Conservation (phyloP, 2,797 vertebrate species). For the Microchirus variegatus region DNA sequence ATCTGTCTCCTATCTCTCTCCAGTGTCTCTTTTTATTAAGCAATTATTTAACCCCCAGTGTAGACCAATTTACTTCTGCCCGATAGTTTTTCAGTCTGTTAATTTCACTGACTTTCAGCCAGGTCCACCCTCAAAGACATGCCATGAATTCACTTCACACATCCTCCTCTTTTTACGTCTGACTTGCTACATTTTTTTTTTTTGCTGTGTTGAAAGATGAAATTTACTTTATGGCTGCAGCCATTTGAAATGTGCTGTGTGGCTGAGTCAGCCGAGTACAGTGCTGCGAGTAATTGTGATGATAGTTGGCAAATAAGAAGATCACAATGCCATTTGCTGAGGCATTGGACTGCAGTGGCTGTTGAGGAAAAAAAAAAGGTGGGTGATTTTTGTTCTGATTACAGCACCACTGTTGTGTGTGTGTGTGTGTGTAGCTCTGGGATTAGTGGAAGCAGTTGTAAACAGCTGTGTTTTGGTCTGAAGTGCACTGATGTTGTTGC, state of each 20-base stretch:
- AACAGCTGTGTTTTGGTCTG: slow-evolving; percentile 55
- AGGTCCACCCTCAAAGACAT: slow-evolving; percentile 1
- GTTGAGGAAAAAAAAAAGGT: background rate
- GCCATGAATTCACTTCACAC: background rate
- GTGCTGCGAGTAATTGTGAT: background rate
- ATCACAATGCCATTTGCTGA: background rate
- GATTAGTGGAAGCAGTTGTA: slow-evolving; percentile 37
- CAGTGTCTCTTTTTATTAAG: background rate
- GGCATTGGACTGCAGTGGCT: too few relatives aligned
- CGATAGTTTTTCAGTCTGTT: slow-evolving; percentile 13
- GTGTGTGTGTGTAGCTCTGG: background rate
- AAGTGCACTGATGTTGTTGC: slow-evolving; percentile 37
- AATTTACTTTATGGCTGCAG: background rate
- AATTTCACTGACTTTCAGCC: slow-evolving; percentile 17
- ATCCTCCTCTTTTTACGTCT: background rate
- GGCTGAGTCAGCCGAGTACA: background rate
- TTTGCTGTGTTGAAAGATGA: background rate
- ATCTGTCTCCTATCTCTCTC: background rate
- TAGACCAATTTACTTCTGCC: background rate
- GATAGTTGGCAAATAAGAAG: background rate
- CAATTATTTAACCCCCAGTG: background rate
- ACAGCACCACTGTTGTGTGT: background rate
- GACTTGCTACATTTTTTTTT: background rate
- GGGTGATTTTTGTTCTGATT: background rate
- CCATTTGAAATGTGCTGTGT: background rate